Base-by-base conservation (phyloP, 2,113 vertebrate genomes). In the Cheilinus undulatus region DNA sequence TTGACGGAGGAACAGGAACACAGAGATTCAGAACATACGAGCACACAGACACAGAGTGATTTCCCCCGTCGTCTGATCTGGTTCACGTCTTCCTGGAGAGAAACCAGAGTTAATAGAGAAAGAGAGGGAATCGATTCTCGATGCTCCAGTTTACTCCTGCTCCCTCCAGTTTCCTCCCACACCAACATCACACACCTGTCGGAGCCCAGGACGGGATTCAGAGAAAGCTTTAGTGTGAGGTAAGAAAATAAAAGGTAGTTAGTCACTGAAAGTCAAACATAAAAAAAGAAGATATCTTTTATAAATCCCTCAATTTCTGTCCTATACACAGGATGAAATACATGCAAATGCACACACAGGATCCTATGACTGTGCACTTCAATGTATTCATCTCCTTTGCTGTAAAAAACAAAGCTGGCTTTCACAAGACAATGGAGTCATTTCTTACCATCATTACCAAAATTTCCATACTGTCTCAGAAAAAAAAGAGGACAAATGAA, bases 61-160 rank as follows among this genome's bases (percentile, higher is more conserved):
- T 93, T 92, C 95, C 95, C 91, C 95, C 93, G 73, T 92, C 93
- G 84, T 83, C 91, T 94, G 78, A 96, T 89, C 91, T 95, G 95
- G 90, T 90, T 51, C 80, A 97, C 77, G 93, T 92, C 94, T 75
- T 95, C 94, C 95, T 96, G 90, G 78, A 90, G 90, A 76, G 50
- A 69, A 82, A 85, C 80, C 24, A 69, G 60, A 69, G 69, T 83
- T 81, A 80, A 86, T 70, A 75, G 42, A 84, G 60, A 67, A 49
- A 60, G 49, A 58, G 75, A 78, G 34, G 1, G 50, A 82, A 91
- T 86, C 78, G 65, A 88, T 85, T 74, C 43, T 67, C 40, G 43
- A 65, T 28, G 79, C 75, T 89, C 83, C 82, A 84, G 53, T 82
- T 84, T 69, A 61, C 67, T 64, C 74, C 56, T 28, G 70, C 74